Evolutionary conservation across 2,113 vertebrate species (phyloP), one percentile per base, ranked within the genome.

Genomic region (Xiphophorus hellerii): DNA sequence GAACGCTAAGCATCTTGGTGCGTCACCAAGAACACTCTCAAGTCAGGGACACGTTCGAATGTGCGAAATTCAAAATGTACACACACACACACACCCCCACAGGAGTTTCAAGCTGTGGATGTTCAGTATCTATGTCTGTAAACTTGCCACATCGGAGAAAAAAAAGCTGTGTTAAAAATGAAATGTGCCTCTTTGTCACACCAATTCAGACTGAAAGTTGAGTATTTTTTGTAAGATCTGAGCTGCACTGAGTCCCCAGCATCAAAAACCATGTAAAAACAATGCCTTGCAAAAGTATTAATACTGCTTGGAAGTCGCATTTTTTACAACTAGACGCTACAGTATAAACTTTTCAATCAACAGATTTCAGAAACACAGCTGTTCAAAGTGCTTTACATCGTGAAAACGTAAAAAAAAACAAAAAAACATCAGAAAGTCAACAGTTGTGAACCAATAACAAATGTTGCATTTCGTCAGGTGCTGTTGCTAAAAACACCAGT

Each of bases 31-130:
- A 69, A 33, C 74, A 17, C 67, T 77, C 83, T 76, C 69, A 74
- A 37, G 83, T 85, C 82, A 89, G 90, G 88, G 88, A 84, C 85
- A 87, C 69, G 68, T 37, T 79, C 72, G 83, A 76, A 83, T 48
- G 74, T 85, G 86, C 82, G 14, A 79, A 89, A 86, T 71, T 85
- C 11, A 35, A 70, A 85, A 78, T 77, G 85, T 87, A 37, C 35
- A 12, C 83, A 84, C 84, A 82, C 62, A 63, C 13, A 17, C 51
- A 35, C 35, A 35, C 82, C 81, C 84, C 81, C 65, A 63, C 4
- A 48, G 30, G 44, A 78, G 69, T 70, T 66, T 29, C n/a, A 27
- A n/a, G 25, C 44, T 27, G 27, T 74, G 39, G 81, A 72, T 71
- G 62, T 71, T 65, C 74, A 37, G 48, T 31, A 74, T 78, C 67